A percentile compares a stretch with the other conserved stretches of the same genome.
These are phyloP conservation scores for Yponomeuta cagnagella DNA, from an alignment of 2,888 invertebrate genomes.

Conservation along the genomic window DNA sequence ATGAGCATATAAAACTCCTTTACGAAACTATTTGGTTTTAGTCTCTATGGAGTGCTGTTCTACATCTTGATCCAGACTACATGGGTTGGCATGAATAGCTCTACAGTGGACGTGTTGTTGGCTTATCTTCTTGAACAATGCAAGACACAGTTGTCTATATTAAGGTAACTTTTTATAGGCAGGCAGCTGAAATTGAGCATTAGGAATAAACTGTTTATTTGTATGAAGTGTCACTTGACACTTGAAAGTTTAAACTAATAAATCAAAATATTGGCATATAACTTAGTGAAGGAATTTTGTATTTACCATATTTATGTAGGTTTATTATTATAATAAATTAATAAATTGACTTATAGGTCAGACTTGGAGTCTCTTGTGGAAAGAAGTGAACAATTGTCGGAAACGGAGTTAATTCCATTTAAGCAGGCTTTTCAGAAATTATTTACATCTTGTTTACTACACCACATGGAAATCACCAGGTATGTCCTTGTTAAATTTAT, in stretches of 20 bases:
- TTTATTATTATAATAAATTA: no score
- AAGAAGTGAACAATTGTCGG: conserved; percentile 21
- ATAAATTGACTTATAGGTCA: conserved; percentile 17
- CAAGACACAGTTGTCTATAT: conserved; percentile 45
- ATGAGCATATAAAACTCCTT: no score
- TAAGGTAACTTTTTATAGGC: conserved; percentile 33
- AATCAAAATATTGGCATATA: no score
- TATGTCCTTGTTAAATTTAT: neutral
- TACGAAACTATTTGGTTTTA: conserved; percentile 20
- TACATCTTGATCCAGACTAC: conserved; percentile 47
- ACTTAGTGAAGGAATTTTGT: no score
- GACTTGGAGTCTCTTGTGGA: conserved; percentile 23
- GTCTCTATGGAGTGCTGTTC: conserved; percentile 35
- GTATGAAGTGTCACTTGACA: no score
- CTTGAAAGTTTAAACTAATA: no score
- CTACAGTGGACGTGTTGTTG: conserved; percentile 44
- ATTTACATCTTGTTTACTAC: conserved; percentile 29
- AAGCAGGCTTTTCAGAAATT: conserved; percentile 25
- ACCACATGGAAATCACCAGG: conserved; percentile 16
- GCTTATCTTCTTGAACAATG: conserved; percentile 40
- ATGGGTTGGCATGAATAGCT: conserved; percentile 42
- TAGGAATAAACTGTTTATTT: no score
- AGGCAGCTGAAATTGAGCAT: no score
- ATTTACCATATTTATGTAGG: no score
- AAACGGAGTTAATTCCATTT: neutral